phyloP scores from a whole-genome alignment of 2,113 vertebrate genomes.

The Euleptes europaea region DNA sequence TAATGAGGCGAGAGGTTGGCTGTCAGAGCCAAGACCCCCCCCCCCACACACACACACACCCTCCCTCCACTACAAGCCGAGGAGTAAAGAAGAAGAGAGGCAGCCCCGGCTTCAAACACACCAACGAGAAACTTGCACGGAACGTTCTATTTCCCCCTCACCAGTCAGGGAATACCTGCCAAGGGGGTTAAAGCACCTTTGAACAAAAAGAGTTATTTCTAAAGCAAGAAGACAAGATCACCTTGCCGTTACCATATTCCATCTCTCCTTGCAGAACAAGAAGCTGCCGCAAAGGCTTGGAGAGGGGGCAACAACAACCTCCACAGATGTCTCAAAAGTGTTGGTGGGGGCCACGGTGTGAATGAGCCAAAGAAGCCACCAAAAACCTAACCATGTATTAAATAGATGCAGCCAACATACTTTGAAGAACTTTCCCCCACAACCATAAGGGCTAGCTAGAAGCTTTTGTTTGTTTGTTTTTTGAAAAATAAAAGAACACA shows the following conservation, averaged over 20 bases:
- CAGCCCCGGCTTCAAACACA: not conserved
- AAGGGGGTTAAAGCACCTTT: not conserved
- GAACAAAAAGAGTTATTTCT: not conserved
- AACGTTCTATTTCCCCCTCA: not conserved
- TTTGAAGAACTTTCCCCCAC: too few species aligned
- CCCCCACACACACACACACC: too few species aligned
- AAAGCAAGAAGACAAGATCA: not conserved
- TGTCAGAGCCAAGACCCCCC: slow-evolving; percentile 26
- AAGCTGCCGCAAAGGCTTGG: not conserved
- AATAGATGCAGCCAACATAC: not conserved
- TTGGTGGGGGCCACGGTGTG: too few species aligned
- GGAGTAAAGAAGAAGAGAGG: not conserved
- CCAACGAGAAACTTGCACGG: not conserved
- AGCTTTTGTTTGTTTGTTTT: too few species aligned
- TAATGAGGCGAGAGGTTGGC: slow-evolving; percentile 40
- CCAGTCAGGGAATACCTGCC: slow-evolving; percentile 8
- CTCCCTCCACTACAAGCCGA: slow-evolving; percentile 6
- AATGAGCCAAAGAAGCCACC: not conserved
- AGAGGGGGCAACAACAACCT: too few species aligned
- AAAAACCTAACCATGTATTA: not conserved
- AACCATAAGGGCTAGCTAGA: too few species aligned
- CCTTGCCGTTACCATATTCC: rapidly evolving
- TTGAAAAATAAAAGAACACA: not conserved
- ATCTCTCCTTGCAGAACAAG: rapidly evolving
- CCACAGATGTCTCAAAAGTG: too few species aligned